Evolutionary conservation across 2,888 invertebrate species (phyloP).

Genomic region (Caenorhabditis imperialis): DNA sequence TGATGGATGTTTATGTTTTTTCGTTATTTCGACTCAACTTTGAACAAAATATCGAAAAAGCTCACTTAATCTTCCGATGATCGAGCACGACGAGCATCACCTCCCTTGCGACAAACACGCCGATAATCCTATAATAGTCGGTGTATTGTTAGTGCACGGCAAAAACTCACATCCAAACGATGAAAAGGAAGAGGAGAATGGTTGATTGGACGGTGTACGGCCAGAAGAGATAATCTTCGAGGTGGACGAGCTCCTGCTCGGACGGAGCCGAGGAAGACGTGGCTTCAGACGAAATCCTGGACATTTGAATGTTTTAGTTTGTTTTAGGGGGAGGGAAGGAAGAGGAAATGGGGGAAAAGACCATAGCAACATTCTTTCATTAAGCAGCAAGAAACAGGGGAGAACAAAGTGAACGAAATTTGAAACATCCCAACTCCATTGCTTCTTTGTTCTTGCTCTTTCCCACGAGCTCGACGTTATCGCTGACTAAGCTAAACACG

Average conservation of each 20-base stretch:
- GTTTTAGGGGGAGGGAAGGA: slow-evolving; percentile 5
- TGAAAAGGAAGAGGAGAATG: slow-evolving; percentile 42
- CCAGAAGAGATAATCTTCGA: slow-evolving; percentile 26
- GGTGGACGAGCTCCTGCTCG: neutral
- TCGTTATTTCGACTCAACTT: neutral
- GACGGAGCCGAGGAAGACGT: slow-evolving; percentile 18
- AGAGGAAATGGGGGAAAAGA: slow-evolving; percentile 9
- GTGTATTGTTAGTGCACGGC: neutral
- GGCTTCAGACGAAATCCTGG: slow-evolving; percentile 33
- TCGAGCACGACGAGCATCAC: slow-evolving; percentile 50
- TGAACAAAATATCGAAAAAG: slow-evolving; percentile 6
- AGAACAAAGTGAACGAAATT: slow-evolving; percentile 19
- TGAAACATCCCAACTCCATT: neutral
- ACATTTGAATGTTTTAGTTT: too few species aligned
- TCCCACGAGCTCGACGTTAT: slow-evolving; percentile 10
- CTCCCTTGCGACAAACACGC: slow-evolving; percentile 50
- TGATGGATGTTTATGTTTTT: slow-evolving; percentile 39
- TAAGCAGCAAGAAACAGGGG: slow-evolving; percentile 1
- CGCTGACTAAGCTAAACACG: slow-evolving; percentile 25
- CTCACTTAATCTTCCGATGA: slow-evolving; percentile 50
- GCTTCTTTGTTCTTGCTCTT: neutral
- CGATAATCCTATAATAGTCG: slow-evolving; percentile 49
- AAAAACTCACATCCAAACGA: slow-evolving; percentile 50
- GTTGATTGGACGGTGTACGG: slow-evolving; percentile 42
- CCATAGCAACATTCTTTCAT: too few species aligned